Base-by-base conservation (phyloP, 2,888 invertebrate genomes). In the Mesopsocus fuscifrons region DNA sequence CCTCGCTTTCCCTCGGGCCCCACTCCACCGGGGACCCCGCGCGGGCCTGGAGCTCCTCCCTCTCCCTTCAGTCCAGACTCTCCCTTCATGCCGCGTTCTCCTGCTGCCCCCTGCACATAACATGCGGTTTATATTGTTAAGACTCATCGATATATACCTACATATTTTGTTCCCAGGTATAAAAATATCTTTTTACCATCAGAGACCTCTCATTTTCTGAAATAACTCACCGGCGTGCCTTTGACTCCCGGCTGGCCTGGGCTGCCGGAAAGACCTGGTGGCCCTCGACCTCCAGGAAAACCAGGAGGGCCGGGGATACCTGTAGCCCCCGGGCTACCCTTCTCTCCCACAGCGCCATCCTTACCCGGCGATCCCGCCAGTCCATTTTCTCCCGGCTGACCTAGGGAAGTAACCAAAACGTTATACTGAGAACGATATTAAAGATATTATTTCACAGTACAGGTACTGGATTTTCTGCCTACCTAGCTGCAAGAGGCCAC, bases 1-100 rank as follows among this genome's bases (percentile, higher is more conserved):
- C 85, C 85, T 45, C 83, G 69, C 64, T 84, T 85, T 3, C 81
- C 85, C 55, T 84, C 80, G 1, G 76, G 69, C 1, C 85, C 87
- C 3, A 71, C 58, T 3, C 69, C 64, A 2, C 87, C 85, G 1
- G 81, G 80, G 8, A 79, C 54, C 17, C 85, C 85, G 49, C 83
- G 66, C 2, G 79, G 77, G 1, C 87, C 85, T 1, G 71, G 63
- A 2, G 66, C 59, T 3, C 87, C 87, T 5, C 62, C 51, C 59
- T 84, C 84, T 22, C 87, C 85, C 59, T 84, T 79, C 22, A 67
- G 63, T 5, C 85, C 87, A 1, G 59, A 52, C 53, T 85, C 84
- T 30, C 87, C 87, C 66, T 82, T 84, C 45, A 68, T 69, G 6
- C 87, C 87, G 51, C 80, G 64, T 60, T 84, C 83, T 23, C 85